Evolutionary conservation across 1,140 invertebrate genomes (phyloP).

Genomic region (Ceratosolen solmsi): DNA sequence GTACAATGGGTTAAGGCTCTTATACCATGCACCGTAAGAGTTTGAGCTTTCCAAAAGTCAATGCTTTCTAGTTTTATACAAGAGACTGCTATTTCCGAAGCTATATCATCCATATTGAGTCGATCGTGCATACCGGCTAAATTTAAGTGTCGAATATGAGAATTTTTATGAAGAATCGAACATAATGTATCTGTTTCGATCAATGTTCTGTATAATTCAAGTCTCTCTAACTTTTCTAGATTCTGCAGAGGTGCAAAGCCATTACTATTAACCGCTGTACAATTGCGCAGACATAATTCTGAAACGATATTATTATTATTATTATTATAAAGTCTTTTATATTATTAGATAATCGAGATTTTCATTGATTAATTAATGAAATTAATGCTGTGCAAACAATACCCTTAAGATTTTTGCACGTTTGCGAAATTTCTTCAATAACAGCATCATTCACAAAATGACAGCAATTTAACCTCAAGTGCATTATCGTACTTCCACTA

Average conservation of each 20-base stretch:
- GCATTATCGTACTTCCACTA: conserved; percentile 79
- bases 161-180: conserved; percentile 79
- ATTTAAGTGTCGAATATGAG: conserved; percentile 81
- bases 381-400: conserved; percentile 13
- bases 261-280: conserved; percentile 72
- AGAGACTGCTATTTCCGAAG: conserved; percentile 77
- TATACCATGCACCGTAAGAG: conserved; percentile 82
- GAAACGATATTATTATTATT: no score
- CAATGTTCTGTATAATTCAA: conserved; percentile 85
- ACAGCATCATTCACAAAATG: conserved; percentile 81
- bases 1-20: conserved; percentile 79
- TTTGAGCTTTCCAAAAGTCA: conserved; percentile 89
- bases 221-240: conserved; percentile 79
- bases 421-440: conserved; percentile 77
- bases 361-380: background rate
- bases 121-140: conserved; percentile 76
- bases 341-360: conserved; percentile 49
- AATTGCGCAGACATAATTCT: conserved; percentile 82
- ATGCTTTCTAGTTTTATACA: conserved; percentile 82
- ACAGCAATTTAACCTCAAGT: conserved; percentile 83
- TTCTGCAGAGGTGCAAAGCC: conserved; percentile 78
- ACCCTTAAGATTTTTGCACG: conserved; percentile 83
- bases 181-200: conserved; percentile 79
- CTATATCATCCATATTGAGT: conserved; percentile 81
- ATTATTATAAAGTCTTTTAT: no score